These are phyloP conservation scores for Bucorvus abyssinicus DNA, from an alignment of 2,797 vertebrate genomes.

Conservation along the genomic window DNA sequence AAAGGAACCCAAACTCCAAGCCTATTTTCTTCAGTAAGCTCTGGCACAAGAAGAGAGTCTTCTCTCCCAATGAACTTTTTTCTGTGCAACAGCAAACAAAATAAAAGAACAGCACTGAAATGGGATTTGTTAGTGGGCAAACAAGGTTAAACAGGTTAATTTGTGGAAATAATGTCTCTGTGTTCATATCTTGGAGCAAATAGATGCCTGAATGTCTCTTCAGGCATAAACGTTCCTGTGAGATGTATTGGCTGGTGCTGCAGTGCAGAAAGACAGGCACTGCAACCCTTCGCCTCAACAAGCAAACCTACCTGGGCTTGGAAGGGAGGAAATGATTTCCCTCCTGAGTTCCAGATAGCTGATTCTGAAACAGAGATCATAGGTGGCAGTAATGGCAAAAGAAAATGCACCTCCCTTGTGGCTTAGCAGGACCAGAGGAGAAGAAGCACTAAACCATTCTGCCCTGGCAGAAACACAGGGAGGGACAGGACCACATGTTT, in stretches of 20 bases:
- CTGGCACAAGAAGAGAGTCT: not conserved
- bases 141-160: constrained; percentile 27
- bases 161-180: not conserved
- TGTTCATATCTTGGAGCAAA: not conserved
- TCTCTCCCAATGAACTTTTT: not conserved
- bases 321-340: not conserved
- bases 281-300: not conserved
- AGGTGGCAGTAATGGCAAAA: not conserved
- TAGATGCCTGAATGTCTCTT: not conserved
- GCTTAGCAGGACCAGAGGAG: not conserved
- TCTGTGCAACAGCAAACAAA: not conserved
- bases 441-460: not conserved
- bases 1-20: not conserved
- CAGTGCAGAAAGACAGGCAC: not conserved
- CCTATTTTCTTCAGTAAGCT: not conserved
- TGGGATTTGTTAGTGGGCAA: constrained; percentile 1
- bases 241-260: not conserved
- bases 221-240: not conserved
- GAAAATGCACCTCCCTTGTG: not conserved
- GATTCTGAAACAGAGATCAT: not conserved
- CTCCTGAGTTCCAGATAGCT: not conserved
- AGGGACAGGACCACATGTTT: rapidly evolving
- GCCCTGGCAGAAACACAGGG: not conserved
- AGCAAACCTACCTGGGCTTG: not conserved
- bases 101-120: constrained; percentile 10